These are phyloP conservation scores for Andrena fulva DNA, from an alignment of 2,888 invertebrate species.

Conservation along the genomic window DNA sequence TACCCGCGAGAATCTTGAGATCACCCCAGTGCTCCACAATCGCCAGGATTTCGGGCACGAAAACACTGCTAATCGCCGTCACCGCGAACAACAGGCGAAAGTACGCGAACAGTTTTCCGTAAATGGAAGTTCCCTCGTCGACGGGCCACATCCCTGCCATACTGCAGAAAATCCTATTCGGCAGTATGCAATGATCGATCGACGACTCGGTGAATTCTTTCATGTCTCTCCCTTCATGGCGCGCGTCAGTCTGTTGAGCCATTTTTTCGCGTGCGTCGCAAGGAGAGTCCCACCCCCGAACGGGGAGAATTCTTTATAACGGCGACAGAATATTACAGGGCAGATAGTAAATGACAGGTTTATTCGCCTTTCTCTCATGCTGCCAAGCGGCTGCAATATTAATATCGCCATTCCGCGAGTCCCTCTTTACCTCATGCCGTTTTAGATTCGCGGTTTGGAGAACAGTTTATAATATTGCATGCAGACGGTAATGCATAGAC, in stretches of 20 bases:
- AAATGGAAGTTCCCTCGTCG: conserved; percentile 16
- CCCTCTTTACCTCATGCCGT: background rate
- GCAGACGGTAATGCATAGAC: background rate
- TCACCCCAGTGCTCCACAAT: conserved; percentile 59
- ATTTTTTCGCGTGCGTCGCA: background rate
- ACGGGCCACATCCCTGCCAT: conserved; percentile 61
- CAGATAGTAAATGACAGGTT: background rate
- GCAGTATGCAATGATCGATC: conserved; percentile 62
- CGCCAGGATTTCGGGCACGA: conserved; percentile 60
- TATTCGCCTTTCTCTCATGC: background rate
- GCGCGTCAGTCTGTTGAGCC: conserved; percentile 5
- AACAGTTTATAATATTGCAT: background rate
- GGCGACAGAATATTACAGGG: background rate
- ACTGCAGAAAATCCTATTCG: conserved; percentile 60
- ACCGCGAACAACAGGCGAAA: conserved; percentile 54
- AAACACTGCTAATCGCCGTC: conserved; percentile 45
- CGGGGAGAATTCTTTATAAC: conserved; percentile 30
- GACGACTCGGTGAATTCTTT: conserved; percentile 8
- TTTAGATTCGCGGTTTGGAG: conserved; percentile 13
- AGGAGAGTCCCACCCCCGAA: background rate
- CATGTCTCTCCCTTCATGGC: conserved; percentile 22
- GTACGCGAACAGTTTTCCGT: conserved; percentile 44
- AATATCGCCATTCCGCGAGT: background rate
- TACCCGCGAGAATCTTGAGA: conserved; percentile 61
- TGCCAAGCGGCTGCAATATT: background rate